Base-by-base conservation (phyloP, 30 jellyfish, hydroid and myxozoan genomes). In the Chrysaora quinquecirrha region DNA sequence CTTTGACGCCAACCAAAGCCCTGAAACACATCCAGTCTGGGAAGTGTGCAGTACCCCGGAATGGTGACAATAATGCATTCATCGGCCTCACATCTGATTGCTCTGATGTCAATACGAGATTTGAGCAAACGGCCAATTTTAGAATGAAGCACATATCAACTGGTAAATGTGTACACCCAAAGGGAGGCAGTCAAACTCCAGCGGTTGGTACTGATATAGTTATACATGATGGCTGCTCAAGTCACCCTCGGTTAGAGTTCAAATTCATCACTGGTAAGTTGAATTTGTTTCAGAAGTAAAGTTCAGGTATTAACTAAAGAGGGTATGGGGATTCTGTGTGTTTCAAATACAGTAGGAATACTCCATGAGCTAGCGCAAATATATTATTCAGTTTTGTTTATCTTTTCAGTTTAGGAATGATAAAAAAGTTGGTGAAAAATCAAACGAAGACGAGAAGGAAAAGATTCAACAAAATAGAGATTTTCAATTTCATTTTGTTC, bases 111-210 rank as follows among this genome's bases (percentile, higher is more conserved):
- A 48, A 64, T 23, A 23, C 93, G 30, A 61, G 35, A 16, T 82
- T 82, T 52, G 73, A 54, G 73, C 86, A 69, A 64, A 82, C 93
- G 0, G 43, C 80, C 4, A 21, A 56, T 1, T 38, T 48, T 34
- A 67, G 92, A 24, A 78, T 70, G 66, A 54, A 56, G 49, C 96
- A 85, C 31, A 22, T 74, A 1, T 1, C 76, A 31, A 85, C 89
- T 20, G 96, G 96, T 1, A 85, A 85, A 48, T 85, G 96, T 63
- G 68, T 85, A 18, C 96, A 85, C 22, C 96, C 96, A 16, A 35
- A 28, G 19, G 18, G 18, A 22, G 96, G 96, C 16, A 43, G 73
- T 0, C 22, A 33, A 24, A 21, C 72, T 48, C 96, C 96, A 0
- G 16, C 73, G 0, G 35, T 30, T 6, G 73, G 35, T 22, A 52